These are phyloP conservation scores for Acholoe squamosa DNA, from an alignment of 2,888 invertebrate species.

Conservation along the genomic window DNA sequence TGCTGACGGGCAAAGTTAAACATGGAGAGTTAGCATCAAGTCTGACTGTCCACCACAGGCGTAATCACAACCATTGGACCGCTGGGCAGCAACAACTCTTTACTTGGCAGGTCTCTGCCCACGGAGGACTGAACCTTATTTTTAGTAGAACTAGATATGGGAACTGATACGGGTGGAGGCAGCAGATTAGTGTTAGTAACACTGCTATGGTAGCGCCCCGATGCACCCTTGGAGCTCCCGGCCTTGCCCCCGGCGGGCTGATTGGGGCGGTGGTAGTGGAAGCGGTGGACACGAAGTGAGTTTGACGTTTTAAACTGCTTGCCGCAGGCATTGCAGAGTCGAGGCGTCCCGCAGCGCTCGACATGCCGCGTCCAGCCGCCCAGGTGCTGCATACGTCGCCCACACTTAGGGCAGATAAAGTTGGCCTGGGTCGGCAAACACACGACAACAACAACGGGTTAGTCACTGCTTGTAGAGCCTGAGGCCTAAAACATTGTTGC, in stretches of 20 bases:
- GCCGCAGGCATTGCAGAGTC: constrained; percentile 42
- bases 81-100: background rate
- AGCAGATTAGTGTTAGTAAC: background rate
- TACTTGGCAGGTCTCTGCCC: background rate
- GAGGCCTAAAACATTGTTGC: too few relatives aligned
- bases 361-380: constrained; percentile 55
- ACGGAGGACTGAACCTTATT: background rate
- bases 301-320: constrained; percentile 56
- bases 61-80: background rate
- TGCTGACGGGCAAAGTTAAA: too few relatives aligned
- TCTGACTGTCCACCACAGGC: too few relatives aligned
- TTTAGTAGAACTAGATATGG: background rate
- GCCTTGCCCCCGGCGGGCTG: background rate
- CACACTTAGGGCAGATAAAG: constrained; percentile 51
- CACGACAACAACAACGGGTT: background rate
- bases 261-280: constrained; percentile 34
- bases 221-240: constrained; percentile 8
- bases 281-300: constrained; percentile 41
- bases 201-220: background rate
- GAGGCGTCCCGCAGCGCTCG: constrained; percentile 47
- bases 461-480: background rate
- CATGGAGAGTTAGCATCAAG: too few relatives aligned
- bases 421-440: constrained; percentile 54
- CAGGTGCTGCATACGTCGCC: constrained; percentile 53
- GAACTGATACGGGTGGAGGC: background rate